A percentile compares a stretch with the other conserved stretches of the same genome.
Conservation (phyloP, 1,140 invertebrate species). For the Drosophila suzukii region DNA sequence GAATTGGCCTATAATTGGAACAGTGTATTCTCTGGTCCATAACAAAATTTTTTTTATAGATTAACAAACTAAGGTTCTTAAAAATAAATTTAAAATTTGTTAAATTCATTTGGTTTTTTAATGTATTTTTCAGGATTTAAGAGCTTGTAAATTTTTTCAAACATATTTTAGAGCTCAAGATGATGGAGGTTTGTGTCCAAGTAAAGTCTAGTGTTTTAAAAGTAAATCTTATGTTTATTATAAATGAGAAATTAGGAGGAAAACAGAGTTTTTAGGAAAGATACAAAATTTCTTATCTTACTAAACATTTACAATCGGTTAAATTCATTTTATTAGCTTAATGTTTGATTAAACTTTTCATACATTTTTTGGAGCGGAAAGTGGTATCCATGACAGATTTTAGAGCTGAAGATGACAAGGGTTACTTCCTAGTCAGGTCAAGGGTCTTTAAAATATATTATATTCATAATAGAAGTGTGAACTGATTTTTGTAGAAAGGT, state of each 20-base stretch:
- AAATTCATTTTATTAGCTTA: background rate
- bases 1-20: background rate
- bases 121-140: background rate
- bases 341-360: background rate
- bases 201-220: background rate
- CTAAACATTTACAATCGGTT: background rate
- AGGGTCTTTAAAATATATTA: background rate
- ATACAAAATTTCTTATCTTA: no score
- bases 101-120: background rate
- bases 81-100: background rate
- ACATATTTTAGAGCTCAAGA: background rate
- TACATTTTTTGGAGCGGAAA: background rate
- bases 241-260: no score
- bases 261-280: no score
- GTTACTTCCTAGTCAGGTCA: background rate
- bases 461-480: background rate
- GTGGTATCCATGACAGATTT: background rate
- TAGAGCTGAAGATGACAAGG: background rate
- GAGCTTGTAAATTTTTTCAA: background rate
- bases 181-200: background rate
- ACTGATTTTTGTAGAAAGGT: background rate
- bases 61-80: background rate
- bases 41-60: background rate
- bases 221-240: background rate
- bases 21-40: background rate